Evolutionary conservation across 2,113 vertebrate genomes (phyloP).

Genomic region (Jaculus jaculus): DNA sequence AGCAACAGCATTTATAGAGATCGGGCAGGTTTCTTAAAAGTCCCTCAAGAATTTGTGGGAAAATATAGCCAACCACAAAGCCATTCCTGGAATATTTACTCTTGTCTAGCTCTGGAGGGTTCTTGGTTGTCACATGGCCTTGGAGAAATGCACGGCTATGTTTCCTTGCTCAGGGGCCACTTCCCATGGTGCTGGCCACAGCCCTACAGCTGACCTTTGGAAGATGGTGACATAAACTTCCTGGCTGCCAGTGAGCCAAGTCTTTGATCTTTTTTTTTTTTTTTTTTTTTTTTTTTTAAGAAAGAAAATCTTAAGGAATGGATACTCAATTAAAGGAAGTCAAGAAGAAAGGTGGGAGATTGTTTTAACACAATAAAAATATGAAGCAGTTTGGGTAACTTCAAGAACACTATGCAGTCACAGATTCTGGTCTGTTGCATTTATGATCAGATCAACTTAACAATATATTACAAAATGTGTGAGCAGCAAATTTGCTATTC

Average conservation of each 20-base stretch:
- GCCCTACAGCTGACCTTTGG: constrained; percentile 49
- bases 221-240: constrained; percentile 61
- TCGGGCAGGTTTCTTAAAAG: constrained; percentile 50
- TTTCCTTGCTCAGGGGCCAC: constrained; percentile 43
- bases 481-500: background rate
- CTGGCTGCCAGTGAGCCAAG: constrained; percentile 51
- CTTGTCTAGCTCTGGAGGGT: constrained; percentile 51
- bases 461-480: background rate
- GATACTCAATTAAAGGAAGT: constrained; percentile 5
- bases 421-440: background rate
- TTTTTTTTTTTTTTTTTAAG: constrained; percentile 66
- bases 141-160: constrained; percentile 40
- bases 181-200: constrained; percentile 39
- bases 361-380: background rate
- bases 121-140: constrained; percentile 70
- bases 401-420: background rate
- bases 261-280: constrained; percentile 58
- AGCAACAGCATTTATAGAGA: constrained; percentile 19
- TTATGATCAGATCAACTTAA: background rate
- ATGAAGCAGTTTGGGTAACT: background rate
- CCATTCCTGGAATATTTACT: constrained; percentile 75
- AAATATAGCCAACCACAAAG: constrained; percentile 63
- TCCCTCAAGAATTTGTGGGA: constrained; percentile 65
- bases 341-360: background rate
- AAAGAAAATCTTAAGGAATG: constrained; percentile 60